These are phyloP conservation scores for Champsocephalus esox DNA, from an alignment of 2,797 vertebrate genomes.

Conservation along the genomic window DNA sequence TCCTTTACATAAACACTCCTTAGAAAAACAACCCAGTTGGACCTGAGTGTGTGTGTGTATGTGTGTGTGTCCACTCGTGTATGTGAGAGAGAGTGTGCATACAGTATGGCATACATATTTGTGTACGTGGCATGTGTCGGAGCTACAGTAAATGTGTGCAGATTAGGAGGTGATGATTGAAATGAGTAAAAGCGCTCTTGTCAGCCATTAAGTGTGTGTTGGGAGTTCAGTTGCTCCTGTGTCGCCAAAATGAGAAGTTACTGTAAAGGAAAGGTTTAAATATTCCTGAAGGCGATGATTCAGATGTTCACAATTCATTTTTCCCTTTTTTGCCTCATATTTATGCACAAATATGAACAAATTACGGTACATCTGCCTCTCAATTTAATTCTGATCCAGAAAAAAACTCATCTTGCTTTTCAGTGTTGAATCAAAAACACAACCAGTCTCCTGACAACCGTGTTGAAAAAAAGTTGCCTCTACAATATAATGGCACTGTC, in stretches of 20 bases:
- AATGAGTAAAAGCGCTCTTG: slow-evolving; percentile 38
- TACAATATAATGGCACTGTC: no score
- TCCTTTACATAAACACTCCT: slow-evolving; percentile 82
- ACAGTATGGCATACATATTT: slow-evolving; percentile 26
- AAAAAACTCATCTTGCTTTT: background rate
- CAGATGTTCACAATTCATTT: slow-evolving; percentile 13
- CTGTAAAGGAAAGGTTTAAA: slow-evolving; percentile 16
- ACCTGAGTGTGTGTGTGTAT: slow-evolving; percentile 47
- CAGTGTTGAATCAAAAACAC: background rate
- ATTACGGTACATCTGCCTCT: background rate
- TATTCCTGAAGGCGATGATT: slow-evolving; percentile 16
- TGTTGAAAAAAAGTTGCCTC: background rate
- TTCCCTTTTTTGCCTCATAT: background rate
- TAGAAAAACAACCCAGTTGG: slow-evolving; percentile 76
- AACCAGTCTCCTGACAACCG: background rate
- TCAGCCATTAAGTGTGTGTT: slow-evolving; percentile 40
- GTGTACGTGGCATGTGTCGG: slow-evolving; percentile 23
- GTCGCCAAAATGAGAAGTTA: slow-evolving; percentile 18
- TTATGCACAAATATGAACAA: background rate
- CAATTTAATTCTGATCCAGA: background rate
- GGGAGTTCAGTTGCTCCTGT: slow-evolving; percentile 21
- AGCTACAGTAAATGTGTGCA: slow-evolving; percentile 17
- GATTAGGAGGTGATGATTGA: slow-evolving; percentile 50
- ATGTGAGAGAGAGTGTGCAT: slow-evolving; percentile 19
- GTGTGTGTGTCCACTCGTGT: slow-evolving; percentile 30